phyloP scores from a whole-genome alignment of 2,888 invertebrate genomes.

The Metacarcinus magister region DNA sequence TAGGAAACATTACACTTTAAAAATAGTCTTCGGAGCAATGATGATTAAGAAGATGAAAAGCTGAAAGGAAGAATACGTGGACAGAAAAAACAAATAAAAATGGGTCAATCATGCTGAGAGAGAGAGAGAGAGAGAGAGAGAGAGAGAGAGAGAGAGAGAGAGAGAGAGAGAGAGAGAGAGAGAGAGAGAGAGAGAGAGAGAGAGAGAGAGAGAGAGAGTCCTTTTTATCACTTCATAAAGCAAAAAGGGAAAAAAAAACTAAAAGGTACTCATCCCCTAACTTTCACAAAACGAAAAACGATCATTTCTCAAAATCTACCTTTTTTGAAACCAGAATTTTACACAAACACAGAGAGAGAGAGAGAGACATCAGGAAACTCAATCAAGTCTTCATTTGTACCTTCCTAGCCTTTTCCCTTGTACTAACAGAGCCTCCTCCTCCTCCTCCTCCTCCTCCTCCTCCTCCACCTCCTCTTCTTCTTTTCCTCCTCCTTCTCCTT shows the following conservation, averaged over 20 bases:
- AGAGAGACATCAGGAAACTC: not conserved
- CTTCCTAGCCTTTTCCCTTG: not conserved
- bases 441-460: conserved; percentile 5
- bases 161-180: not conserved
- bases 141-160: not conserved
- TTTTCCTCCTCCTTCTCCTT: not conserved
- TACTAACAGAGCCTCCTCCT: not conserved
- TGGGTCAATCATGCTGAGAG: not conserved
- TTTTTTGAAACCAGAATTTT: not conserved
- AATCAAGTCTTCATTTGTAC: not conserved
- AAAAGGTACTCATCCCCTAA: not conserved
- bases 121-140: not conserved
- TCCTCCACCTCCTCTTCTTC: not conserved
- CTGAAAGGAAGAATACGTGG: not conserved
- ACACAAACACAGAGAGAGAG: too few relatives aligned
- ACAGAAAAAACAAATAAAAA: too few relatives aligned
- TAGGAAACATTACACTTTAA: too few relatives aligned
- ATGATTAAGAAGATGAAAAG: not conserved
- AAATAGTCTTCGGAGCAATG: too few relatives aligned
- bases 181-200: too few relatives aligned
- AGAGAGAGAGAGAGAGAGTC: too few relatives aligned
- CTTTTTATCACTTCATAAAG: too few relatives aligned
- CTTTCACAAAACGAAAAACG: not conserved
- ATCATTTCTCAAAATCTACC: not conserved
- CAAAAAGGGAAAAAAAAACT: too few relatives aligned